A percentile compares a stretch with the other conserved stretches of the same genome.
Evolutionary conservation across 2,888 invertebrate genomes (phyloP).

Genomic region (Thumatha senex): DNA sequence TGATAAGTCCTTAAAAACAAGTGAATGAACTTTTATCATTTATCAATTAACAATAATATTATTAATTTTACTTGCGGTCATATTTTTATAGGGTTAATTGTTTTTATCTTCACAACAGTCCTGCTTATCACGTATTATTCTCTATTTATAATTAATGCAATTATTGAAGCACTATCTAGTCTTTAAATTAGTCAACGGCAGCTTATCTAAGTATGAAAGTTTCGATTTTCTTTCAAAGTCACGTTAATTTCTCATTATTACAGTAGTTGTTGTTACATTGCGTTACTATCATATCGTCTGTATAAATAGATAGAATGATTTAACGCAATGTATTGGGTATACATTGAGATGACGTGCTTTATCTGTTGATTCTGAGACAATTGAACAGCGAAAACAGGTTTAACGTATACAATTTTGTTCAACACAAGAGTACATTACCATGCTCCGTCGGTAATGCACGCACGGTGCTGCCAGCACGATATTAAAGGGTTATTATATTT

Average conservation of each 20-base stretch:
- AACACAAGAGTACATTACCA: slow-evolving; percentile 39
- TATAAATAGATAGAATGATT: not conserved
- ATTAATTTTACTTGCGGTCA: no score
- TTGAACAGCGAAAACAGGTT: not conserved
- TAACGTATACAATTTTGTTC: no score
- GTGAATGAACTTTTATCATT: no score
- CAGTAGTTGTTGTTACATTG: not conserved
- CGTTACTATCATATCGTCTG: not conserved
- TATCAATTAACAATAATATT: no score
- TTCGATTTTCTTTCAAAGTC: not conserved
- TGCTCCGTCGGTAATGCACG: slow-evolving; percentile 47
- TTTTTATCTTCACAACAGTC: no score
- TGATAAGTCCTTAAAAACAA: no score
- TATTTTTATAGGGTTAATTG: no score
- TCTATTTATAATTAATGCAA: no score
- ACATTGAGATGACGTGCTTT: slow-evolving; percentile 7
- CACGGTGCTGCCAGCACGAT: slow-evolving; percentile 30
- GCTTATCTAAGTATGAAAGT: not conserved
- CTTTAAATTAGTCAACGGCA: no score
- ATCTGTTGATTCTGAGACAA: slow-evolving; percentile 1
- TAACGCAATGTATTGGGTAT: slow-evolving; percentile 2
- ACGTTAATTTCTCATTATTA: not conserved
- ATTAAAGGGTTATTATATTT: slow-evolving; percentile 24
- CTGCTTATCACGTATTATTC: no score
- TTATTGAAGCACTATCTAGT: no score